phyloP scores from a whole-genome alignment of 2,113 vertebrate species.

The Sceloporus undulatus region DNA sequence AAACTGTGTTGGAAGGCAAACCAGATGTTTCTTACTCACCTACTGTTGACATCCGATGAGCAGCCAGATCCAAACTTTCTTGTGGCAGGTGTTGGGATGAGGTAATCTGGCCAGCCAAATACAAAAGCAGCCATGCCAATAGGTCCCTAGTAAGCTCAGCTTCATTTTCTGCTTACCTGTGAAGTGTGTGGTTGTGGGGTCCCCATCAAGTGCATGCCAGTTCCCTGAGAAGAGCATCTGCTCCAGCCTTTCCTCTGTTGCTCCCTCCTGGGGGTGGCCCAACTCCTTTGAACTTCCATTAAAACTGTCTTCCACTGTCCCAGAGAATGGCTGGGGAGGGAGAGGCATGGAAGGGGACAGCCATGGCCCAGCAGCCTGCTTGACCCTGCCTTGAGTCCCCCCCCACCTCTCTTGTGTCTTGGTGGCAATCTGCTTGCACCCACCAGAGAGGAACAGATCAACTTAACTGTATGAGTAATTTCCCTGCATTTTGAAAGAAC shows the following conservation, averaged over 20 bases:
- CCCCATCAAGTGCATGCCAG: constrained; percentile 50
- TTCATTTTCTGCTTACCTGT: constrained; percentile 72
- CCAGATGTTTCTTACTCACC: constrained; percentile 72
- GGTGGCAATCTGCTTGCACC: constrained; percentile 73
- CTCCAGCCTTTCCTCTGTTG: constrained; percentile 68
- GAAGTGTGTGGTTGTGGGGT: constrained; percentile 39
- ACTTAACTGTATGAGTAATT: constrained; percentile 57
- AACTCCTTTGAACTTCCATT: constrained; percentile 84
- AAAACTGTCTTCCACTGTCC: constrained; percentile 88
- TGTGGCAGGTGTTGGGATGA: constrained; percentile 82
- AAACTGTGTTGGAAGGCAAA: constrained; percentile 80
- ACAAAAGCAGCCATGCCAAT: constrained; percentile 76
- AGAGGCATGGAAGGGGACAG: constrained; percentile 59
- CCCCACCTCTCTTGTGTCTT: not conserved
- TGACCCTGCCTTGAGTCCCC: constrained; percentile 4
- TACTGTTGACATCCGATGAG: constrained; percentile 74
- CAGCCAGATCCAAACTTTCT: constrained; percentile 67
- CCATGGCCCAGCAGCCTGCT: constrained; percentile 75
- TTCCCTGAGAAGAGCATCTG: constrained; percentile 61
- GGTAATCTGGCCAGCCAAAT: constrained; percentile 74
- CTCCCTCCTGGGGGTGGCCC: constrained; percentile 66
- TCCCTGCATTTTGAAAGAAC: constrained; percentile 74
- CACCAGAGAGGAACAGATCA: constrained; percentile 71
- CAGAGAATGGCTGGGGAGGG: constrained; percentile 18
- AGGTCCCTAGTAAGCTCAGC: constrained; percentile 73